phyloP scores from a whole-genome alignment of 1,140 invertebrate genomes.

The Drosophila rufa region DNA sequence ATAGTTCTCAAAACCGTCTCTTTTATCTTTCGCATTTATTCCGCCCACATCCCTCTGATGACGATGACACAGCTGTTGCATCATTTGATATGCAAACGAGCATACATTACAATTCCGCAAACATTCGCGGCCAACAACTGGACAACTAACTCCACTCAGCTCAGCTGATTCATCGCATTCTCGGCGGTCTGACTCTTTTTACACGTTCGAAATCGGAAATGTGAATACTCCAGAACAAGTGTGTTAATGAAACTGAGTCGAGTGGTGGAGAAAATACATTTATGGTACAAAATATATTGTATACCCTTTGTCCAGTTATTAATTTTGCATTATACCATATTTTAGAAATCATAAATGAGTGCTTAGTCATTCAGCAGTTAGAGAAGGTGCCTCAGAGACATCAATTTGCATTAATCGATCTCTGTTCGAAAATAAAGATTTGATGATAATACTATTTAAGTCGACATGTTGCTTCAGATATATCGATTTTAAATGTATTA shows the following conservation, averaged over 20 bases:
- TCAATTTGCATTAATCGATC: too few relatives aligned
- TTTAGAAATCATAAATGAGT: background rate
- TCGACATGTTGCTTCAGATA: background rate
- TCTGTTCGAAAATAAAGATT: too few relatives aligned
- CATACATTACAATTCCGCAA: slow-evolving; percentile 25
- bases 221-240: slow-evolving; percentile 34
- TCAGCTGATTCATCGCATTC: slow-evolving; percentile 56
- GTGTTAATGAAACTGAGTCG: slow-evolving; percentile 48
- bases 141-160: slow-evolving; percentile 20
- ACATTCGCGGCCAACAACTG: slow-evolving; percentile 30
- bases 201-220: slow-evolving; percentile 67
- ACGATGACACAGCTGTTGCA: slow-evolving; percentile 21
- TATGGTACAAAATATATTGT: background rate
- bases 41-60: background rate
- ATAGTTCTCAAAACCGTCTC: slow-evolving; percentile 5
- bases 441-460: too few relatives aligned
- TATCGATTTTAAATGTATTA: background rate
- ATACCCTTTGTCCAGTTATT: background rate
- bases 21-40: slow-evolving; percentile 15
- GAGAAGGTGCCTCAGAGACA: too few relatives aligned
- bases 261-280: background rate
- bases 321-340: too few relatives aligned
- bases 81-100: slow-evolving; percentile 39
- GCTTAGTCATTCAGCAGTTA: too few relatives aligned
- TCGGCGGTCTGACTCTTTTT: slow-evolving; percentile 36